These are phyloP conservation scores for Fissipunctia ypsillon DNA, from an alignment of 2,888 invertebrate species.

Conservation along the genomic window DNA sequence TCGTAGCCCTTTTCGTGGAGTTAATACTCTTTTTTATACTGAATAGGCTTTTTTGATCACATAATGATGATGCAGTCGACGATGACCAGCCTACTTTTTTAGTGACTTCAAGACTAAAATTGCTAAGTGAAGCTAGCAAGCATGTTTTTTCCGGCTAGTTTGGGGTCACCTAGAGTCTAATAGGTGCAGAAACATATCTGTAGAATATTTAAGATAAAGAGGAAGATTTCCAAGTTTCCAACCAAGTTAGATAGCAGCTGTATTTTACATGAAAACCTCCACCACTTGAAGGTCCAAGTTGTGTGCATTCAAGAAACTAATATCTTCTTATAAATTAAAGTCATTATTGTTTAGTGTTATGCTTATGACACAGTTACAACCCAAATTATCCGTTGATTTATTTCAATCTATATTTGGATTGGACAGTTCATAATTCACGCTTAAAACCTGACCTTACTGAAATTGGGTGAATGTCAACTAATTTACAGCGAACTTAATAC, in stretches of 20 bases:
- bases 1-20: not conserved
- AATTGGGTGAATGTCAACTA: slow-evolving; percentile 57
- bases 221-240: not conserved
- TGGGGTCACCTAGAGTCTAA: not conserved
- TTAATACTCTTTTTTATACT: not conserved
- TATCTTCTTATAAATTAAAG: not conserved
- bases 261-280: not conserved
- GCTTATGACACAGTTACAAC: not conserved
- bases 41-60: not conserved
- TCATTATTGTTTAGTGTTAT: not conserved
- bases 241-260: not conserved
- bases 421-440: slow-evolving; percentile 27
- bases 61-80: not conserved
- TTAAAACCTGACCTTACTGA: slow-evolving; percentile 31
- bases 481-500: slow-evolving; percentile 39
- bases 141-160: too few relatives aligned
- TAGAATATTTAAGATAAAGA: not conserved
- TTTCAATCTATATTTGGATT: slow-evolving; percentile 24
- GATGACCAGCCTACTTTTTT: too few relatives aligned
- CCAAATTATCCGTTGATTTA: slow-evolving; percentile 29
- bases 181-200: not conserved
- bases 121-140: not conserved
- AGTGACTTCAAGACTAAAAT: not conserved
- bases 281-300: not conserved
- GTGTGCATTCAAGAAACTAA: not conserved